phyloP scores from a whole-genome alignment of 2,888 invertebrate genomes.

The Molanna angustata region DNA sequence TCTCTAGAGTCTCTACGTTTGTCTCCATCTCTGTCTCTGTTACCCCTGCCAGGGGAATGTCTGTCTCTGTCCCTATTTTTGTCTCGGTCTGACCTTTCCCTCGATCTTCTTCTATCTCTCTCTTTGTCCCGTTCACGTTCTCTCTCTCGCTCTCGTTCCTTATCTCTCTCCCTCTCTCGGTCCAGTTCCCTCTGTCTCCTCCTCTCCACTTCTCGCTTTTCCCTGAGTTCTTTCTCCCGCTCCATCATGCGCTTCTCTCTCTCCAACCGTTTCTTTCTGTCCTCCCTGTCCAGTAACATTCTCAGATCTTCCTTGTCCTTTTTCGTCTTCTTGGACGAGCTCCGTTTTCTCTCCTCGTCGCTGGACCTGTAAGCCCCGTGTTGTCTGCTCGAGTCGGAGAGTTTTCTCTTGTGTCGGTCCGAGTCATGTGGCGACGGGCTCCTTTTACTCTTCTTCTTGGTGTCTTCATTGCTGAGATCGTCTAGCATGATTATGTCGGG shows the following conservation, averaged over 20 bases:
- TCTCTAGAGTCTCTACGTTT: conserved; percentile 40
- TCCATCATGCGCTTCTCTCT: conserved; percentile 46
- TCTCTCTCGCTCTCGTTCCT: conserved; percentile 36
- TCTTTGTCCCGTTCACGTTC: conserved; percentile 34
- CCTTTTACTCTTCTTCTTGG: conserved; percentile 8
- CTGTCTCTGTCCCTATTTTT: conserved; percentile 39
- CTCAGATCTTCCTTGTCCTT: conserved; percentile 33
- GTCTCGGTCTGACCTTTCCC: conserved; percentile 38
- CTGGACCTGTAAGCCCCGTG: conserved; percentile 36
- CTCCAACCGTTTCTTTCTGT: conserved; percentile 42
- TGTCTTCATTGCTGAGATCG: conserved; percentile 60
- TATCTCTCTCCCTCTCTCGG: conserved; percentile 36
- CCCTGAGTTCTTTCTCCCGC: conserved; percentile 42
- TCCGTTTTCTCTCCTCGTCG: conserved; percentile 38
- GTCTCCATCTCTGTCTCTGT: conserved; percentile 34
- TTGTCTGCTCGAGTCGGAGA: conserved; percentile 38
- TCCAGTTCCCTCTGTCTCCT: conserved; percentile 39
- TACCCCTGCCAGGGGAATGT: conserved; percentile 37
- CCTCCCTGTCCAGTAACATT: conserved; percentile 43
- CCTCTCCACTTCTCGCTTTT: conserved; percentile 38
- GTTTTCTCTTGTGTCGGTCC: conserved; percentile 34
- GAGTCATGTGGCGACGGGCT: conserved; percentile 36
- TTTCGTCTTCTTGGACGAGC: conserved; percentile 14
- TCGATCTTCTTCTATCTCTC: conserved; percentile 29
- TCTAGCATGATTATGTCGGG: conserved; percentile 57